A percentile compares a stretch with the other conserved stretches of the same genome.
Conservation (phyloP, 2,888 invertebrate species). For the Cryptocheilus praepositus region DNA sequence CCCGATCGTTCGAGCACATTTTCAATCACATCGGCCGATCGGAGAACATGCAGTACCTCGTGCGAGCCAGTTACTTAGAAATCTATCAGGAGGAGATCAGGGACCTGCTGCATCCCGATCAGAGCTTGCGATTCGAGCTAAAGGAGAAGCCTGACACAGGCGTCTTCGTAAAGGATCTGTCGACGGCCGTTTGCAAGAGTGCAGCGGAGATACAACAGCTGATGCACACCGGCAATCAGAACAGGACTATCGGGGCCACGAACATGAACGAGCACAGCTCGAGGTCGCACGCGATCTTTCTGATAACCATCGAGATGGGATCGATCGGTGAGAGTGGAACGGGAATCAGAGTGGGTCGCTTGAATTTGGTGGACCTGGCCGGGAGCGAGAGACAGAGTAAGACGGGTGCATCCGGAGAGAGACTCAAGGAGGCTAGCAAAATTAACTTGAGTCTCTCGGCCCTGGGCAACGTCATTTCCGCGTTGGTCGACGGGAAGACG, state of each 20-base stretch:
- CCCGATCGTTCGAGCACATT: slow-evolving; percentile 97
- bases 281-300: slow-evolving; percentile 98
- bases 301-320: slow-evolving; percentile 97
- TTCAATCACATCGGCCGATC: slow-evolving; percentile 96
- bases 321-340: slow-evolving; percentile 79
- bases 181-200: slow-evolving; percentile 95
- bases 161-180: slow-evolving; percentile 96
- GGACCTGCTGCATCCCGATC: slow-evolving; percentile 82
- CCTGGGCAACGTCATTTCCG: slow-evolving; percentile 98
- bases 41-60: slow-evolving; percentile 95
- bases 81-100: slow-evolving; percentile 95
- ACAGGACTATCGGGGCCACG: slow-evolving; percentile 95
- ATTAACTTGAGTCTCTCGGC: slow-evolving; percentile 97
- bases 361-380: slow-evolving; percentile 98
- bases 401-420: slow-evolving; percentile 94
- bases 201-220: slow-evolving; percentile 94
- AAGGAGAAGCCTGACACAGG: slow-evolving; percentile 89
- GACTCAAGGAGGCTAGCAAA: slow-evolving; percentile 96
- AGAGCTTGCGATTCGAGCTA: slow-evolving; percentile 82
- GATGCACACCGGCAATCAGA: slow-evolving; percentile 94
- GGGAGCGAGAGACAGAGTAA: slow-evolving; percentile 98
- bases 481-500: slow-evolving; percentile 93
- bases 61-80: slow-evolving; percentile 97
- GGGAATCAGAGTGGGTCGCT: slow-evolving; percentile 87
- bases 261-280: slow-evolving; percentile 99